These are phyloP conservation scores for Palaemon carinicauda DNA, from an alignment of 1,140 invertebrate species.

Conservation along the genomic window DNA sequence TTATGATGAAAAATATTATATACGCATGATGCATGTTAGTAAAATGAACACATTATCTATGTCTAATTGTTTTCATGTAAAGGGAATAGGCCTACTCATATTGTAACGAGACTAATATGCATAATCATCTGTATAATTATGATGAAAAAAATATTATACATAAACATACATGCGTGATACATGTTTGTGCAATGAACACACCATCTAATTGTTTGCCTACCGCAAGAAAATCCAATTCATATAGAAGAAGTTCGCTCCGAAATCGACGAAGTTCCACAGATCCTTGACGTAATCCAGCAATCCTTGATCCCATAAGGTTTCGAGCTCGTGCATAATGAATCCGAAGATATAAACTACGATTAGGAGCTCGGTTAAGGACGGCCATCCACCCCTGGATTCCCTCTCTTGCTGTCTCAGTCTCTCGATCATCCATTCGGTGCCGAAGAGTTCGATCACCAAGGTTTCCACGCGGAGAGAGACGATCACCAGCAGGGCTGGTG, in stretches of 20 bases:
- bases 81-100: no score
- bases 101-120: no score
- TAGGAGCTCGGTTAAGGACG: constrained; percentile 82
- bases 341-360: constrained; percentile 74
- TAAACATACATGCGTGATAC: no score
- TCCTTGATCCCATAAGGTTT: constrained; percentile 85
- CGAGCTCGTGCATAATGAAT: constrained; percentile 88
- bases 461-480: constrained; percentile 85
- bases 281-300: constrained; percentile 89
- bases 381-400: constrained; percentile 82
- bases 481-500: constrained; percentile 77
- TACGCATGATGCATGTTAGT: no score
- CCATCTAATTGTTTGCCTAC: no score
- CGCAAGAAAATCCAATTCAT: constrained; percentile 88
- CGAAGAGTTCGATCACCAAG: constrained; percentile 79
- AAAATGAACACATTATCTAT: no score
- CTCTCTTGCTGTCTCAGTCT: constrained; percentile 78
- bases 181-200: background rate
- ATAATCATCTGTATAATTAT: no score
- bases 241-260: constrained; percentile 93
- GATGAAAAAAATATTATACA: no score
- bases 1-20: no score
- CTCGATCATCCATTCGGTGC: constrained; percentile 75
- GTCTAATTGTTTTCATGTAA: no score
- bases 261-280: constrained; percentile 97